Conservation (phyloP, 2,797 vertebrate species). For the Tapera naevia region DNA sequence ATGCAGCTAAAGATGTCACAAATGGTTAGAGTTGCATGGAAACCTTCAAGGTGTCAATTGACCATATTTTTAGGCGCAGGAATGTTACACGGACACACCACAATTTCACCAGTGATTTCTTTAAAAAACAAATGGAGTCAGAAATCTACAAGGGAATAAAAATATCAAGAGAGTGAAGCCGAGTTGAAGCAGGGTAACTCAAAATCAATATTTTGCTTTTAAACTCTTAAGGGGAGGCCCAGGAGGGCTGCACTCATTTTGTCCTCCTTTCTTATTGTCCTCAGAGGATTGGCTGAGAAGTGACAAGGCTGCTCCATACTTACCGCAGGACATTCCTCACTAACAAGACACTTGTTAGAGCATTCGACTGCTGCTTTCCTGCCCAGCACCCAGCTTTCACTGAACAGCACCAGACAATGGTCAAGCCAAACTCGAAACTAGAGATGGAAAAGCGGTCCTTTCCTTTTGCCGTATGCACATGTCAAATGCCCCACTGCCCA, state of each 20-base stretch:
- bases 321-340: conserved; percentile 70
- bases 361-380: conserved; percentile 33
- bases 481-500: rapidly evolving
- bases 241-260: conserved; percentile 83
- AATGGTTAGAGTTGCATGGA: conserved; percentile 80
- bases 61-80: conserved; percentile 79
- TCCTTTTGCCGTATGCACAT: rapidly evolving
- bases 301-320: conserved; percentile 71
- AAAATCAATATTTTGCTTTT: conserved; percentile 94
- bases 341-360: conserved; percentile 81
- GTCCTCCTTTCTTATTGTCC: conserved; percentile 81
- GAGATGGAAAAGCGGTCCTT: not conserved
- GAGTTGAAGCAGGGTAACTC: conserved; percentile 86
- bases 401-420: not conserved
- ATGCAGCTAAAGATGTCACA: conserved; percentile 83
- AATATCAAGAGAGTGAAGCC: conserved; percentile 80
- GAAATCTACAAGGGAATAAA: conserved; percentile 84
- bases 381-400: conserved; percentile 8
- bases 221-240: conserved; percentile 85
- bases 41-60: conserved; percentile 83
- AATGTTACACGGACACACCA: conserved; percentile 79
- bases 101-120: conserved; percentile 79
- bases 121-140: conserved; percentile 78
- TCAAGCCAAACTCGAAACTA: not conserved
- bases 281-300: conserved; percentile 80